Base-by-base conservation (phyloP, 2,113 vertebrate genomes). In the Xyrauchen texanus region DNA sequence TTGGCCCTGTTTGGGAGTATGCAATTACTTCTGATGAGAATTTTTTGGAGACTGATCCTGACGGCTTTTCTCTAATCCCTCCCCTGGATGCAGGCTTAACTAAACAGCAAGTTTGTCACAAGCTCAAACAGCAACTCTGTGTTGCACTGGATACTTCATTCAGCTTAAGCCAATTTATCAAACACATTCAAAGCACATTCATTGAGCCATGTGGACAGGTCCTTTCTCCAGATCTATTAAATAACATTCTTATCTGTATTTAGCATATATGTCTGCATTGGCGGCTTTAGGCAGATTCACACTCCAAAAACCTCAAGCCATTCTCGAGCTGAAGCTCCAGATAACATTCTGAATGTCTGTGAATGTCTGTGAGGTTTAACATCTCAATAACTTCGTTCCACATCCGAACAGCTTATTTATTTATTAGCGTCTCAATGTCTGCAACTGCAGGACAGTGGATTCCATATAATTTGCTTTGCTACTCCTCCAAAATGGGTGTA, bases 111-210 rank as follows among this genome's bases (percentile, higher is more conserved):
- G 91, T 92, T 92, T 92, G 89, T 88, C 91, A 91, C 89, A 88
- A 88, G 90, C 91, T 92, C 90, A 89, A 89, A 90, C 89, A 91
- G 88, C 85, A 85, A 89, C 90, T 91, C 91, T 89, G 88, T 91
- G 90, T 91, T 92, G 88, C 87, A 88, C 83, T 89, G 90, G 90
- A 89, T 87, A 86, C 88, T 89, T 89, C 89, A 88, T 92, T 93
- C 91, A 92, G 92, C 89, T 91, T 93, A 93, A 92, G 92, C 91
- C 91, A 92, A 92, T 88, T 93, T 93, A 92, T 93, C 93, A 93
- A 91, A 88, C 90, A 87, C 90, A 91, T 92, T 91, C 91, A 93
- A 93, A 92, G 89, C 90, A 88, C 90, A 88, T 93, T 89, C 89
- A 92, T 88, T 92, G 88, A 92, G 90, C 91, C 86, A 86, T 91